These are phyloP conservation scores for Bufo bufo DNA, from an alignment of 2,113 vertebrate genomes.

Conservation along the genomic window DNA sequence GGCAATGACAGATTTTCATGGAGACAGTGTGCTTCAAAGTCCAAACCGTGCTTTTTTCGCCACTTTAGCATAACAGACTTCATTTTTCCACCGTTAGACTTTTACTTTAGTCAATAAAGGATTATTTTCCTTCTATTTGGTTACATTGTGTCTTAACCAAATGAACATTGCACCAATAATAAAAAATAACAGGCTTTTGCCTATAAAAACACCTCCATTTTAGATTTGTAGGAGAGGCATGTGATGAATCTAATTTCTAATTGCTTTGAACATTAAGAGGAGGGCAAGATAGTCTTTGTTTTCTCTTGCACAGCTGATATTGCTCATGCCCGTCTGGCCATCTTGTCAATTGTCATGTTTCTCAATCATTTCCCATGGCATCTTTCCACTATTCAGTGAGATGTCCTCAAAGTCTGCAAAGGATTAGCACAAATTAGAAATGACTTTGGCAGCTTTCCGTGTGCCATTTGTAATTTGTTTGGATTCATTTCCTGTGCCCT, in stretches of 20 bases:
- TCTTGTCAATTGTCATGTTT: slow-evolving; percentile 59
- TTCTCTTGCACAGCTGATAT: slow-evolving; percentile 57
- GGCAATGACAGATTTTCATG: no score
- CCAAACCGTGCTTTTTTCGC: no score
- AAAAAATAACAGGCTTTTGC: slow-evolving; percentile 12
- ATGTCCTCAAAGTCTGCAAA: slow-evolving; percentile 58
- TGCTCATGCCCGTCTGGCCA: slow-evolving; percentile 58
- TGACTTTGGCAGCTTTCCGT: slow-evolving; percentile 57
- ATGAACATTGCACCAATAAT: slow-evolving; percentile 17
- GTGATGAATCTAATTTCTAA: slow-evolving; percentile 53
- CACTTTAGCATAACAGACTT: neutral
- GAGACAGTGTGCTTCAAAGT: no score
- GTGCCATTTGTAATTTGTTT: slow-evolving; percentile 58
- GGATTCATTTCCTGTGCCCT: slow-evolving; percentile 57
- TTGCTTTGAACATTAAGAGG: slow-evolving; percentile 58
- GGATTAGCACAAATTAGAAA: slow-evolving; percentile 60
- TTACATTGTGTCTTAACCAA: neutral
- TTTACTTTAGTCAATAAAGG: slow-evolving; percentile 33
- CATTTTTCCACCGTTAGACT: slow-evolving; percentile 12
- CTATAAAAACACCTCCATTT: slow-evolving; percentile 43
- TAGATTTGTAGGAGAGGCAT: slow-evolving; percentile 51
- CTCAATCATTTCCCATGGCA: slow-evolving; percentile 59
- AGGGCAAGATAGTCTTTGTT: slow-evolving; percentile 58
- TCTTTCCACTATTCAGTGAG: slow-evolving; percentile 56
- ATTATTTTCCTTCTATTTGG: slow-evolving; percentile 16